Evolutionary conservation across 2,113 vertebrate species (phyloP).

Genomic region (Oreocharis arfaki): DNA sequence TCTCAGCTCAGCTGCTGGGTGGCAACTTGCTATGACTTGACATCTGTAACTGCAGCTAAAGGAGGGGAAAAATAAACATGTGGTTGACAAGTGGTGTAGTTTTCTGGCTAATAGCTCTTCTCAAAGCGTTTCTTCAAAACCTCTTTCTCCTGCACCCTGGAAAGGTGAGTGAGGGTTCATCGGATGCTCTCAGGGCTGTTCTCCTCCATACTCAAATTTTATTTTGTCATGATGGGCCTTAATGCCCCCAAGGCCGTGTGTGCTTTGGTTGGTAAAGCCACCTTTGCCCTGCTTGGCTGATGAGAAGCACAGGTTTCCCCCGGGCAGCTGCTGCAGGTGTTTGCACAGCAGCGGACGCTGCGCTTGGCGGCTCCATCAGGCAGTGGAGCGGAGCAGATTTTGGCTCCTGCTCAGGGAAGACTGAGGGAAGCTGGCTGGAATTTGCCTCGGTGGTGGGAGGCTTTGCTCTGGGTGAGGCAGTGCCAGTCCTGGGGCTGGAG

Average conservation of each 20-base stretch:
- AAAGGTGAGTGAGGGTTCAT: background rate
- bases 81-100: background rate
- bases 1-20: background rate
- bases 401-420: background rate
- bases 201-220: background rate
- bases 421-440: background rate
- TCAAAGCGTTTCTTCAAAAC: background rate
- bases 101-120: background rate
- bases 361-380: rapidly evolving
- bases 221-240: background rate
- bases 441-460: background rate
- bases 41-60: background rate
- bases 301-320: background rate
- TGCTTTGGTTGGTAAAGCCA: background rate
- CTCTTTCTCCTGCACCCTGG: background rate
- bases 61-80: background rate
- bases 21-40: background rate
- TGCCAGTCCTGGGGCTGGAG: background rate
- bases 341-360: rapidly evolving
- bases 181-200: rapidly evolving
- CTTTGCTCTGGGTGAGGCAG: background rate
- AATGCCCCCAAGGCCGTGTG: no score
- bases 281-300: background rate
- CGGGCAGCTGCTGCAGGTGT: background rate
- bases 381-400: rapidly evolving